Percentiles rank a stretch among this genome's conserved stretches.
These are phyloP conservation scores for Caenorhabditis drosophilae DNA, from an alignment of 2,888 invertebrate species.

Conservation along the genomic window DNA sequence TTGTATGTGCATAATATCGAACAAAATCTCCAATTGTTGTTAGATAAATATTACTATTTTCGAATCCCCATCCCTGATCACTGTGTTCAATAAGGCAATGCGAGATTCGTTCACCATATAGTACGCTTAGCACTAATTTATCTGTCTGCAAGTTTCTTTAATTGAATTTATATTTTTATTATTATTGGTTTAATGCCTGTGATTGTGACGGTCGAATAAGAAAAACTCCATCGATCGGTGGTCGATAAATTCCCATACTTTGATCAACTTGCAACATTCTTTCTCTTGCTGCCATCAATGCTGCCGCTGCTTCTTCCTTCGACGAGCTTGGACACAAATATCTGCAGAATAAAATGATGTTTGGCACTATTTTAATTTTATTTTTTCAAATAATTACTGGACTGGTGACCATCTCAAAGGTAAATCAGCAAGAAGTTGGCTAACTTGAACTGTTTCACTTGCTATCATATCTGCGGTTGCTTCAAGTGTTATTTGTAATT, in stretches of 20 bases:
- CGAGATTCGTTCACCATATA: constrained; percentile 42
- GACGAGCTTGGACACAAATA: constrained; percentile 44
- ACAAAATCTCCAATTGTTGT: constrained; percentile 64
- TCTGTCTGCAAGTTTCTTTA: constrained; percentile 14
- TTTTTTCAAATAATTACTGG: constrained; percentile 8
- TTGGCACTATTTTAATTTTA: not conserved
- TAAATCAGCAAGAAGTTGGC: constrained; percentile 33
- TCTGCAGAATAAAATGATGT: constrained; percentile 9
- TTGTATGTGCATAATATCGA: constrained; percentile 58
- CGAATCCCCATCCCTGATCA: constrained; percentile 65
- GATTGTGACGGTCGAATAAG: constrained; percentile 83
- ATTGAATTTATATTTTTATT: not conserved
- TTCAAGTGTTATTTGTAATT: constrained; percentile 17
- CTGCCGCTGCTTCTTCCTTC: constrained; percentile 41
- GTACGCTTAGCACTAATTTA: constrained; percentile 46
- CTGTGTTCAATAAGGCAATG: constrained; percentile 70
- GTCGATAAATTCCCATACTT: constrained; percentile 15
- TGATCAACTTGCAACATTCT: constrained; percentile 72
- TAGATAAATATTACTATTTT: constrained; percentile 58
- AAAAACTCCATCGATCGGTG: constrained; percentile 82
- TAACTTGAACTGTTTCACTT: constrained; percentile 30
- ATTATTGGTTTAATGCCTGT: constrained; percentile 14
- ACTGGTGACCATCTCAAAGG: constrained; percentile 34
- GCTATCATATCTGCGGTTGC: constrained; percentile 17
- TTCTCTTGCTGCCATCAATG: constrained; percentile 53